A percentile compares a stretch with the other conserved stretches of the same genome.
These are phyloP conservation scores for Notarius quadriscutis DNA, from an alignment of 2,113 vertebrate genomes.

Conservation along the genomic window DNA sequence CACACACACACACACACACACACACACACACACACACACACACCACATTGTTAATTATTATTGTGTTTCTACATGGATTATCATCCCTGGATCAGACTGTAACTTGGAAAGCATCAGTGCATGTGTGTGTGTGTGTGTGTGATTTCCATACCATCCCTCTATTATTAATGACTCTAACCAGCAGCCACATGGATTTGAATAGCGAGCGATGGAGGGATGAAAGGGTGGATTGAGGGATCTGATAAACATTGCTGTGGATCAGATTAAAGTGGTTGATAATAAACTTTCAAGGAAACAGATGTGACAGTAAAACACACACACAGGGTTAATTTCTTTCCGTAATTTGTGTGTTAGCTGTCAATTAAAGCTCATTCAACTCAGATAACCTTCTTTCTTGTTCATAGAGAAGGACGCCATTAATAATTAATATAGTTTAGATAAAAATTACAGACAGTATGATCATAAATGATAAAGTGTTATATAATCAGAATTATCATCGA, in stretches of 20 bases:
- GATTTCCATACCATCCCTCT: slow-evolving; percentile 43
- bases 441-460: neutral
- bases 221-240: slow-evolving; percentile 45
- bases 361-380: slow-evolving; percentile 1
- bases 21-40: neutral
- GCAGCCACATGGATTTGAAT: slow-evolving; percentile 44
- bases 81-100: neutral
- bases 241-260: slow-evolving; percentile 22
- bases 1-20: neutral
- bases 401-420: too few species aligned
- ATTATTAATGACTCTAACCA: slow-evolving; percentile 24
- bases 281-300: slow-evolving; percentile 53
- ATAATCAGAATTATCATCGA: neutral
- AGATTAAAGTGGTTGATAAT: slow-evolving; percentile 44
- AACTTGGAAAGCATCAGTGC: neutral
- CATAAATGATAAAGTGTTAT: neutral
- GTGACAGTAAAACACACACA: slow-evolving; percentile 2
- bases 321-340: neutral
- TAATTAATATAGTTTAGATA: neutral
- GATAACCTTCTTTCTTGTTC: neutral
- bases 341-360: neutral
- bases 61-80: neutral
- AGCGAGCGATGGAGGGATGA: slow-evolving; percentile 45
- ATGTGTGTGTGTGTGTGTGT: neutral
- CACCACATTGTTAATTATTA: neutral